These are phyloP conservation scores for Dasysyrphus tricinctus DNA, from an alignment of 2,888 invertebrate genomes.

Conservation along the genomic window DNA sequence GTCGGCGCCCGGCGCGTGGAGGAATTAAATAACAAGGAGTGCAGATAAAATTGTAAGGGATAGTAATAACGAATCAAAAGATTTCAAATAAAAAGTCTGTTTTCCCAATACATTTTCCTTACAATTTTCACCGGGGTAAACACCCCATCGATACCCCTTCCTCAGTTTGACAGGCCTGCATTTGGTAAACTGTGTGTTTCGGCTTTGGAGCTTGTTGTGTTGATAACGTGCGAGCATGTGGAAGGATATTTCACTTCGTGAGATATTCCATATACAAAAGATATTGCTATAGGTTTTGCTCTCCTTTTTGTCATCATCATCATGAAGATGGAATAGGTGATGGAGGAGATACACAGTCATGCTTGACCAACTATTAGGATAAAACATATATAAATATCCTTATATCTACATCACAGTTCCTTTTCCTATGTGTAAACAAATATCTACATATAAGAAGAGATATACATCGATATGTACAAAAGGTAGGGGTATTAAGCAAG, in stretches of 20 bases:
- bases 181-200: not conserved
- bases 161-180: slow-evolving; percentile 9
- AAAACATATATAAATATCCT: slow-evolving; percentile 25
- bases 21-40: too few relatives aligned
- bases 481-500: not conserved
- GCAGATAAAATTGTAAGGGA: too few relatives aligned
- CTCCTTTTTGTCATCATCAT: slow-evolving; percentile 60
- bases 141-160: slow-evolving; percentile 5
- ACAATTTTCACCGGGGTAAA: not conserved
- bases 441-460: not conserved
- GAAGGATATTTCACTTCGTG: slow-evolving; percentile 73
- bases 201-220: slow-evolving; percentile 41
- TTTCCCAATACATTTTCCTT: too few relatives aligned
- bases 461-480: not conserved
- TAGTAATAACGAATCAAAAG: too few relatives aligned
- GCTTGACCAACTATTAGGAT: slow-evolving; percentile 61
- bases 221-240: slow-evolving; percentile 67
- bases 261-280: slow-evolving; percentile 72
- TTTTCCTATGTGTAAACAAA: slow-evolving; percentile 23
- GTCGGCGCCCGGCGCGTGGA: too few relatives aligned
- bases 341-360: slow-evolving; percentile 47
- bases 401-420: slow-evolving; percentile 24
- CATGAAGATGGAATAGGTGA: slow-evolving; percentile 45
- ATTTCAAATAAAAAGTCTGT: too few relatives aligned
- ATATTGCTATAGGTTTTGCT: slow-evolving; percentile 60